These are phyloP conservation scores for Odontesthes bonariensis DNA, from an alignment of 2,113 vertebrate species.

Conservation along the genomic window DNA sequence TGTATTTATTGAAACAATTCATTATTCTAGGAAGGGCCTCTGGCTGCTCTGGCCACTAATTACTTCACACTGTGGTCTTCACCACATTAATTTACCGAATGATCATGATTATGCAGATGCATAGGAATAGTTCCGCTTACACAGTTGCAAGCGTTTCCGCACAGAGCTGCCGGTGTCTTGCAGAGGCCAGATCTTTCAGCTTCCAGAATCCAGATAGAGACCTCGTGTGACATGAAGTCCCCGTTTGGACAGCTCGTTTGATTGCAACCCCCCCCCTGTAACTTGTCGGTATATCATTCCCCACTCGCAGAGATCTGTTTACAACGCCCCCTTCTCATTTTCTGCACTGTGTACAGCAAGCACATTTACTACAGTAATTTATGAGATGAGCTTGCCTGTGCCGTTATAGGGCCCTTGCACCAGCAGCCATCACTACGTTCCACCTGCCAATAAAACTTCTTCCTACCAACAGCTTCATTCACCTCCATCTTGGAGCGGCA, in stretches of 20 bases:
- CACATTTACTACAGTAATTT: conserved; percentile 77
- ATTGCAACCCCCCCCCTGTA: conserved; percentile 1
- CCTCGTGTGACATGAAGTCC: conserved; percentile 13
- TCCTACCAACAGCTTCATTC: conserved; percentile 47
- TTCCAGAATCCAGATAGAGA: not conserved
- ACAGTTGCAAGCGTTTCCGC: not conserved
- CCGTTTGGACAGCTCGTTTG: conserved; percentile 51
- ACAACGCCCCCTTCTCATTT: conserved; percentile 55
- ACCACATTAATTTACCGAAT: conserved; percentile 60
- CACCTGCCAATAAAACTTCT: conserved; percentile 54
- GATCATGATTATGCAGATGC: conserved; percentile 58
- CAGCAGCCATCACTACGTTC: conserved; percentile 18
- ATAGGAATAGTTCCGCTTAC: conserved; percentile 26
- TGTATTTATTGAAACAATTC: conserved; percentile 57
- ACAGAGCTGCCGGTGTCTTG: not conserved
- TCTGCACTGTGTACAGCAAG: conserved; percentile 52
- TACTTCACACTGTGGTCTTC: conserved; percentile 57
- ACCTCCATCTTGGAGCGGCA: conserved; percentile 57
- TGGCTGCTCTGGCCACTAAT: conserved; percentile 56
- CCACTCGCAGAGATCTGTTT: conserved; percentile 50
- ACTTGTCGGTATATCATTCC: conserved; percentile 33
- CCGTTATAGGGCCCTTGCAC: conserved; percentile 34
- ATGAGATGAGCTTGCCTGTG: conserved; percentile 54
- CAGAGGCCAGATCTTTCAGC: conserved; percentile 22
- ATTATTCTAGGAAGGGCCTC: conserved; percentile 50